Evolutionary conservation across 2,797 vertebrate species (phyloP).

Genomic region (Tadarida brasiliensis): DNA sequence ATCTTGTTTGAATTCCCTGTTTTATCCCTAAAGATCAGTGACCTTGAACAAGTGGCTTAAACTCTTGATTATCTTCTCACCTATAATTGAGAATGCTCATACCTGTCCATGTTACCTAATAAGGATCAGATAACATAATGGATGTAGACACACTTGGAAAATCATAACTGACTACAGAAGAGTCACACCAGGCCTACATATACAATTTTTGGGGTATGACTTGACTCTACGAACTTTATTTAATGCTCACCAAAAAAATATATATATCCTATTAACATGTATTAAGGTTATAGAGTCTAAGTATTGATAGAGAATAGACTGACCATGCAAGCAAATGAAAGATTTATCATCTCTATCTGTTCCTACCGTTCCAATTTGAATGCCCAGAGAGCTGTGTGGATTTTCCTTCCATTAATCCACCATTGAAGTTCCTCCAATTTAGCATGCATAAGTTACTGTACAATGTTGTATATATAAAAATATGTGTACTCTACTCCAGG

Average conservation of each 20-base stretch:
- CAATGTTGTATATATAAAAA: slow-evolving; percentile 41
- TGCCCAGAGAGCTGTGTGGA: neutral
- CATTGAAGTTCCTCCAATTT: neutral
- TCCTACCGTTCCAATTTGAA: slow-evolving; percentile 3
- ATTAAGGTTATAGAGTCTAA: neutral
- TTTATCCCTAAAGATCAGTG: neutral
- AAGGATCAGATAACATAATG: neutral
- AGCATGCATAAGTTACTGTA: slow-evolving; percentile 53
- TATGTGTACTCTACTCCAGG: neutral
- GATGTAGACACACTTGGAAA: slow-evolving; percentile 8
- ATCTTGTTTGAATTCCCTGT: neutral
- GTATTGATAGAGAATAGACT: neutral
- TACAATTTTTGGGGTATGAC: neutral
- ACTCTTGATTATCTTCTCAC: neutral
- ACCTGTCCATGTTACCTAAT: neutral
- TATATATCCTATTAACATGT: neutral
- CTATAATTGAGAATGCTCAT: neutral
- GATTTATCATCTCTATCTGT: slow-evolving; percentile 3
- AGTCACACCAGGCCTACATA: neutral
- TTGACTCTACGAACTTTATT: slow-evolving; percentile 10
- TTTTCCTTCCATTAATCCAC: slow-evolving; percentile 55
- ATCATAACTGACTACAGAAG: neutral
- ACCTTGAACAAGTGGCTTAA: neutral
- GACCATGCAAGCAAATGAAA: slow-evolving; percentile 22
- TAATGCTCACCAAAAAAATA: neutral